Base-by-base conservation (phyloP, 2,113 vertebrate genomes). In the Siphamia tubifer region DNA sequence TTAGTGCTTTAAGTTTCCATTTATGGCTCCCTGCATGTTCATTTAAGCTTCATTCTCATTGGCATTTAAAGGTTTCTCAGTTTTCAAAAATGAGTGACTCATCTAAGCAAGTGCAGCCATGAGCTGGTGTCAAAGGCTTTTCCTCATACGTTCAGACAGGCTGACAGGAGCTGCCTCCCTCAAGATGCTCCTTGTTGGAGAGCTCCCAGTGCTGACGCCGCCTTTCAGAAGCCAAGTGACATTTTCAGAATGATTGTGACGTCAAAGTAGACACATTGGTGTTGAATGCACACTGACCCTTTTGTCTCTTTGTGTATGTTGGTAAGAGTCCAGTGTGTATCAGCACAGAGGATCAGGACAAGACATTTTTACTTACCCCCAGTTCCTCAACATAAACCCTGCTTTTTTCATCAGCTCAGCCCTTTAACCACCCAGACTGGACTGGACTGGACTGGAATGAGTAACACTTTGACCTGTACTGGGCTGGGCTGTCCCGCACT, bases 221-320 rank as follows among this genome's bases (percentile, higher is more conserved):
- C 65, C 39, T 31, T 77, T 68, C 45, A 20, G 51, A 31, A 68
- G 73, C 85, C 86, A 73, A 81, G 66, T 86, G 76, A 74, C 86
- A 86, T 86, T 89, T 86, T 42, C 56, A 76, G 76, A 84, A 31
- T 4, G 10, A 62, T 42, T 64, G 64, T 84, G 85, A 84, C 75
- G 75, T 86, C 77, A 85, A 69, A 75, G 35, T 58, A 66, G 58
- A 62, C 9, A 16, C 6, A 43, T 49, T 11, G 1, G 21, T 30
- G 56, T 58, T 24, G 40, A 72, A 34, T 65, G 64, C 38, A 52
- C 44, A 27, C 39, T 76, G 83, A 86, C 85, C 86, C 84, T 90
- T 88, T 38, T 47, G 67, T 81, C 43, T 72, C 1, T 56, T 13
- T 79, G 75, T 83, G 73, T 74, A 25, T 47, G 52, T 85, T 85